These are phyloP conservation scores for Athripsodes cinereus DNA, from an alignment of 2,888 invertebrate species.

Conservation along the genomic window DNA sequence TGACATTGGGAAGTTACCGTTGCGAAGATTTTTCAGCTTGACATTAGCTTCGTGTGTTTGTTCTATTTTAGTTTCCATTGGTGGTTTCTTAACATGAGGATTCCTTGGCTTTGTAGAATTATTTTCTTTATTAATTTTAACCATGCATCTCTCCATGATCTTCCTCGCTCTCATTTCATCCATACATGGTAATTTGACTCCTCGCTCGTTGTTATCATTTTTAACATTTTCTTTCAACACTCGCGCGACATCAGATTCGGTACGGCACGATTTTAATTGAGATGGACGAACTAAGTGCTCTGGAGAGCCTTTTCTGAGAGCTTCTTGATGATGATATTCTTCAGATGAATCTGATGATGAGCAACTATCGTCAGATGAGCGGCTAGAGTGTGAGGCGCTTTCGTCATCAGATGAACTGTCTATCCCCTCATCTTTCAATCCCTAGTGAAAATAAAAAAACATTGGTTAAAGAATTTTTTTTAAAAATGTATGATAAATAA, in stretches of 20 bases:
- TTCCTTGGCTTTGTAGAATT: neutral
- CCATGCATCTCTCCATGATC: constrained; percentile 24
- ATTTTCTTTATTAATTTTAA: constrained; percentile 12
- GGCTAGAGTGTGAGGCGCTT: constrained; percentile 41
- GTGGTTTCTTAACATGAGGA: neutral
- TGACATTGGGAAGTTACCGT: constrained; percentile 23
- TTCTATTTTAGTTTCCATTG: constrained; percentile 4
- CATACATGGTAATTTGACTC: constrained; percentile 35
- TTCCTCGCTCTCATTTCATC: constrained; percentile 33
- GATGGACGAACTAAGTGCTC: constrained; percentile 19
- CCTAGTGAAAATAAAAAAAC: constrained; percentile 34
- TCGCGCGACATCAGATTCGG: constrained; percentile 44
- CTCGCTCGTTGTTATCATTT: constrained; percentile 14
- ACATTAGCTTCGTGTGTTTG: constrained; percentile 6
- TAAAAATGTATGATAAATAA: too few relatives aligned
- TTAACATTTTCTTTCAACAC: constrained; percentile 34
- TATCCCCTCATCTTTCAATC: constrained; percentile 49
- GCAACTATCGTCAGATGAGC: constrained; percentile 47
- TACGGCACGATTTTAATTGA: constrained; percentile 40
- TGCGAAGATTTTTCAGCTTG: constrained; percentile 22
- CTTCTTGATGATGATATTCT: constrained; percentile 40
- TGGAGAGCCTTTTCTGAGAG: constrained; percentile 34
- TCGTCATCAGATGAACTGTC: constrained; percentile 50
- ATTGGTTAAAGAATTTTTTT: too few relatives aligned
- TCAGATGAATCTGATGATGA: constrained; percentile 47